phyloP scores from a whole-genome alignment of 2,888 invertebrate genomes.

The Tuta absoluta region DNA sequence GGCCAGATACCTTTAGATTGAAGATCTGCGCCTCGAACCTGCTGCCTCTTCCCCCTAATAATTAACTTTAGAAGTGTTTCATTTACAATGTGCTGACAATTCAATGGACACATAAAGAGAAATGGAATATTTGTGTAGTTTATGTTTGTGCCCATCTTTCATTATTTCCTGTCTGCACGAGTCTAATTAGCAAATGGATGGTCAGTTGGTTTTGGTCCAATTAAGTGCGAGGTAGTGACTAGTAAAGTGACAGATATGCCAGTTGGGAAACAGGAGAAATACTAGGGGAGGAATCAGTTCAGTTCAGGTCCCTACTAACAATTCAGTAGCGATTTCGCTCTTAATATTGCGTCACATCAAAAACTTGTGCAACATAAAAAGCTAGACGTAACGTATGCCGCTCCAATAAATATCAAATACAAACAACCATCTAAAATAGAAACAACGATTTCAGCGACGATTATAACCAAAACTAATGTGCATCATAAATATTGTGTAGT shows the following conservation, averaged over 20 bases:
- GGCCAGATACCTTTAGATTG: constrained; percentile 52
- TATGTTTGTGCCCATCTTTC: constrained; percentile 25
- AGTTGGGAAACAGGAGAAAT: constrained; percentile 34
- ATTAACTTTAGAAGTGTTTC: constrained; percentile 7
- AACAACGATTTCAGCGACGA: background rate
- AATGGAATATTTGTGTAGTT: constrained; percentile 16
- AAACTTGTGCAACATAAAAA: constrained; percentile 33
- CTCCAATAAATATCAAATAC: constrained; percentile 53
- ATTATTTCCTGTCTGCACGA: constrained; percentile 31
- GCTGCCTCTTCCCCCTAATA: constrained; percentile 41
- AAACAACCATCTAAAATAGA: constrained; percentile 1
- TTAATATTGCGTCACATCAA: background rate
- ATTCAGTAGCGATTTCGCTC: background rate
- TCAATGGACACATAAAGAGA: constrained; percentile 23
- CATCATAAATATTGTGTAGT: constrained; percentile 27
- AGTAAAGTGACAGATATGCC: constrained; percentile 40
- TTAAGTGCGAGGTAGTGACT: constrained; percentile 39
- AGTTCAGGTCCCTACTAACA: constrained; percentile 28
- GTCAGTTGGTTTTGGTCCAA: constrained; percentile 31
- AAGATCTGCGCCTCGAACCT: constrained; percentile 55
- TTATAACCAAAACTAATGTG: background rate
- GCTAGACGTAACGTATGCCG: constrained; percentile 31
- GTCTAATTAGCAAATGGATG: constrained; percentile 42
- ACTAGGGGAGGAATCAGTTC: constrained; percentile 33
- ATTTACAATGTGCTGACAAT: constrained; percentile 7